Evolutionary conservation across 2,113 vertebrate species (phyloP), one percentile per base, ranked within the genome.

Genomic region (Indri indri): DNA sequence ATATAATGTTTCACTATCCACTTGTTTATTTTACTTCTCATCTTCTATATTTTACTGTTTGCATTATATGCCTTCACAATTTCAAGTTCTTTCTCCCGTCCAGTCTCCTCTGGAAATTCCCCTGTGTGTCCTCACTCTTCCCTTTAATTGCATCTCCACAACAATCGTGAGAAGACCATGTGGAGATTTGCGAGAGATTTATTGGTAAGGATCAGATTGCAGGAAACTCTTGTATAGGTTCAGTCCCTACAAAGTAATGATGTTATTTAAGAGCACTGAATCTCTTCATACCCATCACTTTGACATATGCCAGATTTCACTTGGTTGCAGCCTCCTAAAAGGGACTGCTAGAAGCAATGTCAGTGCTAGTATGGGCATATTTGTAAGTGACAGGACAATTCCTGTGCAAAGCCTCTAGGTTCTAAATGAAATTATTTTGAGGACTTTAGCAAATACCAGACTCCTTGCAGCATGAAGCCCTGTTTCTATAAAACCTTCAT

Each of bases 341-440:
- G 25, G n/a, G 50, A 20, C 40, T 76, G 59, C 90, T 97, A 52
- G 59, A 52, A 98, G 85, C 94, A 65, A 14, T 83, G 91, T 83
- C 84, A 76, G 32, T 70, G 81, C 76, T 61, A 30, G 42, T 30
- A 30, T n/a, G 30, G 68, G 63, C 74, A 65, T 74, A 83, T 88
- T 86, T 92, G 68, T 87, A 96, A 96, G 63, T 95, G 76, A 92
- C 87, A 88, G 87, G 84, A 85, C 71, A 95, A 83, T 97, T 92
- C 81, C 93, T 94, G 63, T 34, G 77, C 77, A 95, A 71, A 97
- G 93, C 59, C 90, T 63, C 13, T 68, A 76, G 83, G 61, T 97
- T 95, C 77, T 92, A 92, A 96, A 81, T 81, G 40, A 96, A 97
- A 96, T 92, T 77, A 90, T 94, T 88, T 79, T 70, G 91, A 96